These are phyloP conservation scores for Chaetura pelagica DNA, from an alignment of 2,113 vertebrate genomes.

Conservation along the genomic window DNA sequence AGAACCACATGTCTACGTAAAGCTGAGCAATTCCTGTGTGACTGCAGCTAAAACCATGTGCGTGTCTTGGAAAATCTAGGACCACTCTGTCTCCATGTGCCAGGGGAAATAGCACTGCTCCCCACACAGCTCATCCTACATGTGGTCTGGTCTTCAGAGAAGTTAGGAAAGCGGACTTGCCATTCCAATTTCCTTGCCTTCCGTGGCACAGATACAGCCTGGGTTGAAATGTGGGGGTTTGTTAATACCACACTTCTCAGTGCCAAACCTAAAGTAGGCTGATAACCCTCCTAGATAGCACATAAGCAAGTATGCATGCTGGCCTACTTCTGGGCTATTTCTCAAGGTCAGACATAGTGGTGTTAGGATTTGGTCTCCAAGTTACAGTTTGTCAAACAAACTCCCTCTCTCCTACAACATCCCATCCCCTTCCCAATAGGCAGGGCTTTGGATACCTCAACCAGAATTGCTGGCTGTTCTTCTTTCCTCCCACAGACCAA, in stretches of 20 bases:
- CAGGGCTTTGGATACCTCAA: background rate
- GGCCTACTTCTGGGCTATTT: background rate
- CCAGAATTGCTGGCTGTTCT: background rate
- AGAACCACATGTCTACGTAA: rapidly evolving
- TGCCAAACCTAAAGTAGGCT: background rate
- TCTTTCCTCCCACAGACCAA: background rate
- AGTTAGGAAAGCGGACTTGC: background rate
- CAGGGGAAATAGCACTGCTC: too few species aligned
- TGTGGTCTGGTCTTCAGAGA: background rate
- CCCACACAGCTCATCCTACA: rapidly evolving
- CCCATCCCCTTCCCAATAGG: background rate
- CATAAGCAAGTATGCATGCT: too few species aligned
- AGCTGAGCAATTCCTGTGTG: too few species aligned
- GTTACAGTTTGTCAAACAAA: background rate
- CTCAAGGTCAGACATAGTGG: background rate
- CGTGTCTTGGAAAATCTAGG: background rate
- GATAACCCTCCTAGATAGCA: background rate
- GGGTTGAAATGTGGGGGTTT: background rate
- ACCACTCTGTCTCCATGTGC: background rate
- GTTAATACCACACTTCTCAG: background rate
- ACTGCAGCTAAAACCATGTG: background rate
- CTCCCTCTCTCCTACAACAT: background rate
- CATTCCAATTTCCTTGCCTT: background rate
- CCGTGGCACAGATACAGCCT: rapidly evolving
- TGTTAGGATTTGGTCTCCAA: background rate